Conservation (phyloP, 2,888 invertebrate genomes). For the Erebia palarica region DNA sequence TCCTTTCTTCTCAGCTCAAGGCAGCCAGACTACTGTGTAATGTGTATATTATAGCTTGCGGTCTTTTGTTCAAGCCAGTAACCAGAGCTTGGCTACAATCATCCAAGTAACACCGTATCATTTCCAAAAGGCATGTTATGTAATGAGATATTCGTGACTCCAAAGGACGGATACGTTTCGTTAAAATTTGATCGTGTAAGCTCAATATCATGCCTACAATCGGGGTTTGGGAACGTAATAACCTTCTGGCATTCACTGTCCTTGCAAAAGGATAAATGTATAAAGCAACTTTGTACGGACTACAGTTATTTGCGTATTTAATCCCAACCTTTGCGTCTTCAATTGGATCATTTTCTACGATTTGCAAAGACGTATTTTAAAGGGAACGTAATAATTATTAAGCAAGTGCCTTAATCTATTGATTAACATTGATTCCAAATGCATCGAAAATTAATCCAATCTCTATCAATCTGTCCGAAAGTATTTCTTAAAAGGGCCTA, state of each 20-base stretch:
- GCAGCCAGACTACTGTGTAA: no score
- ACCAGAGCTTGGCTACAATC: not conserved
- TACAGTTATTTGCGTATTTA: conserved; percentile 9
- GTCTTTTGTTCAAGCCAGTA: conserved; percentile 2
- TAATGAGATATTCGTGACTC: conserved; percentile 31
- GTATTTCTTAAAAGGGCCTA: no score
- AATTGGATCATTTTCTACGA: not conserved
- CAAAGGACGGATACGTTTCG: conserved; percentile 24
- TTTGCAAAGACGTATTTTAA: not conserved
- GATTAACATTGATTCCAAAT: no score
- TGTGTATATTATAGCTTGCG: not conserved
- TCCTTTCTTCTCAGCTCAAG: no score
- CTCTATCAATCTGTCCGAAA: no score
- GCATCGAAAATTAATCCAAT: no score
- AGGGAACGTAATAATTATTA: not conserved
- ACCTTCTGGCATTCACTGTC: conserved; percentile 36
- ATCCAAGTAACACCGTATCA: conserved; percentile 7
- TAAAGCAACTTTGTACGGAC: not conserved
- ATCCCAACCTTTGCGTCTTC: not conserved
- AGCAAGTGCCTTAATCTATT: no score
- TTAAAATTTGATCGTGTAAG: conserved; percentile 35
- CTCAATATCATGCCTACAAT: conserved; percentile 29
- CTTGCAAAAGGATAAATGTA: conserved; percentile 22
- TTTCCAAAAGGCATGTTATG: conserved; percentile 22
- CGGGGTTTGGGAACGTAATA: conserved; percentile 30